Conservation (phyloP, 2,888 invertebrate species). For the Xanthia togata region DNA sequence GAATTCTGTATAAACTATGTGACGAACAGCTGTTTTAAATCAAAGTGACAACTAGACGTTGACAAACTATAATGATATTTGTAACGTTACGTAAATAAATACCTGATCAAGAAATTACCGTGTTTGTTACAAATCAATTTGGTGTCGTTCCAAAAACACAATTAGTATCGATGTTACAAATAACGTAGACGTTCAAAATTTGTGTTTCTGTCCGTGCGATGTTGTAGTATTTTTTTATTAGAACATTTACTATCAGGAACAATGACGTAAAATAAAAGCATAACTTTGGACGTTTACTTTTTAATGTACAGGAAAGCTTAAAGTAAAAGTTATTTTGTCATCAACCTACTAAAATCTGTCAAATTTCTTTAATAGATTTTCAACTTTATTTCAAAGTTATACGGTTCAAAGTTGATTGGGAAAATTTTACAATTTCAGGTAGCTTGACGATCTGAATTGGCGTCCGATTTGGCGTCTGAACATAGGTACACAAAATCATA, state of each 20-base stretch:
- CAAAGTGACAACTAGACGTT: slow-evolving; percentile 15
- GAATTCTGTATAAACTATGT: neutral
- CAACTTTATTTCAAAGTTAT: too few species aligned
- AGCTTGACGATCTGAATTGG: too few species aligned
- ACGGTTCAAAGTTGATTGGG: too few species aligned
- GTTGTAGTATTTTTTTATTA: neutral
- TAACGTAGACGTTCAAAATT: neutral
- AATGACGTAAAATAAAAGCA: too few species aligned
- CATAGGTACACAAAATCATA: too few species aligned
- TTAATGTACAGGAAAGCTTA: neutral
- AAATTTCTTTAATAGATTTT: too few species aligned
- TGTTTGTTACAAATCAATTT: slow-evolving; percentile 54
- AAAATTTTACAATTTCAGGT: too few species aligned
- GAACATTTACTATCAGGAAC: too few species aligned
- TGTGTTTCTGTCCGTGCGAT: neutral
- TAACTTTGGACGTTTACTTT: neutral
- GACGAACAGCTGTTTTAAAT: slow-evolving; percentile 10
- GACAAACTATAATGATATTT: slow-evolving; percentile 36
- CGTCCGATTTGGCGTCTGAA: too few species aligned
- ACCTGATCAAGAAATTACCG: slow-evolving; percentile 32
- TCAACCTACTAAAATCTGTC: too few species aligned
- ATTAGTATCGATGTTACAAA: slow-evolving; percentile 42
- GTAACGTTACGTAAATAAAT: slow-evolving; percentile 52
- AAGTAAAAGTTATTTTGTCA: neutral
- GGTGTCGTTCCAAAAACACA: slow-evolving; percentile 61